Base-by-base conservation (phyloP, 1,140 invertebrate genomes). In the Cydia fagiglandana region DNA sequence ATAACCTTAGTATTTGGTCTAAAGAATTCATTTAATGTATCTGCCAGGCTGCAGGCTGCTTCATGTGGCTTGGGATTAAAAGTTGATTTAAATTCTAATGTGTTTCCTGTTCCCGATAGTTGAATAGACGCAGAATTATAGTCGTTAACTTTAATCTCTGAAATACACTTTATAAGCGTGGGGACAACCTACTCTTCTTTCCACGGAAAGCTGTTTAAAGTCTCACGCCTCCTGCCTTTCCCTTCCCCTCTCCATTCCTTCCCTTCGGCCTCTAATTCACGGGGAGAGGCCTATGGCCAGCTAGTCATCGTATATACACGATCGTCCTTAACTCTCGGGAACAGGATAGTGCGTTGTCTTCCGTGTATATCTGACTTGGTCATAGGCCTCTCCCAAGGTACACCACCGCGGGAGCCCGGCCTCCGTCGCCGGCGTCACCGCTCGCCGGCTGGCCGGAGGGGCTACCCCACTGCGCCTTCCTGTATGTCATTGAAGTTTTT, bases 381-480 rank as follows among this genome's bases (percentile, higher is more conserved):
- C 66, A 41, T 41, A 70, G 66, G 66, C 66, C 66, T 70, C 66
- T 70, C 66, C 66, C 66, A 70, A 70, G 66, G 66, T 70, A 70
- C 66, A 70, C 66, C 66, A 70, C 66, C 30, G 66, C 66, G 28
- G 66, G 66, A 4, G 66, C 66, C 0, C 66, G 30, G 13, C 66
- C 66, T n/a, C 34, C 66, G 6, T 70, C 66, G 30, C 66, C 66
- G 13, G 30, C 38, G 24, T 28, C 64, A 1, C 6, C 30, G 34
- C 13, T 70, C 66, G 34, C 34, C 38, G 66, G 66, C n/a, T 70
- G 66, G 66, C 66, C 66, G 15, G 66, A 70, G 17, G 66, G 66
- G 4, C 66, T 70, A 2, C 66, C 66, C 17, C 66, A 70, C 66
- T 70, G 66, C 66, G 66, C 66, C 15, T 70, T 70, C 66, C 66